Percentiles rank a stretch among this genome's conserved stretches.
These are phyloP conservation scores for Notechis scutatus DNA, from an alignment of 2,113 vertebrate species.

Conservation along the genomic window DNA sequence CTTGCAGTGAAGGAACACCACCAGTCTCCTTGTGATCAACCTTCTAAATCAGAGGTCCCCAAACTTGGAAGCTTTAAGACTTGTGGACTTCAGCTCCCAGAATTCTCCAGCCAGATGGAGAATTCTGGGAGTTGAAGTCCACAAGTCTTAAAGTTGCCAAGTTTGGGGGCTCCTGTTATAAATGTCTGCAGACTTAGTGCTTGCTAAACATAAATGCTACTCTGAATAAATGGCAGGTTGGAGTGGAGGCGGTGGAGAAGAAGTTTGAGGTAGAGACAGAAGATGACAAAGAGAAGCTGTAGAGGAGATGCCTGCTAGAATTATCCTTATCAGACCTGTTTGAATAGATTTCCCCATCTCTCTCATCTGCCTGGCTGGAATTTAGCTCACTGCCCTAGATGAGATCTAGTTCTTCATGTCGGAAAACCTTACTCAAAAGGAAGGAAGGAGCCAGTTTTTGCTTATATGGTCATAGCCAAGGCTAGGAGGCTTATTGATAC, in stretches of 20 bases:
- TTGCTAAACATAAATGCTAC: neutral
- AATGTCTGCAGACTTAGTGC: neutral
- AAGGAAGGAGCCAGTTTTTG: neutral
- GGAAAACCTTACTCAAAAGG: neutral
- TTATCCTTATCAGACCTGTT: neutral
- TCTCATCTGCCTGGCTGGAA: neutral
- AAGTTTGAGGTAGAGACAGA: neutral
- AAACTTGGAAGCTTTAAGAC: no score
- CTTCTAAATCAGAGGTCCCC: neutral
- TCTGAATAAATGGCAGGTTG: neutral
- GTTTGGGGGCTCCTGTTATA: no score
- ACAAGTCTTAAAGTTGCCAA: no score
- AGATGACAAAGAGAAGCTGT: neutral
- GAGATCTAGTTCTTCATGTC: neutral
- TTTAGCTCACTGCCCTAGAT: neutral
- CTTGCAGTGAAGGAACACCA: neutral
- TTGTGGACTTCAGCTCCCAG: no score
- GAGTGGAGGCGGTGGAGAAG: neutral
- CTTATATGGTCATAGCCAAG: neutral
- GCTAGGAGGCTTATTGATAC: neutral
- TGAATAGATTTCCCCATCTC: neutral
- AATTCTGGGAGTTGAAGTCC: no score
- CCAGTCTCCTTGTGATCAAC: neutral
- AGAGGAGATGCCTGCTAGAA: neutral
- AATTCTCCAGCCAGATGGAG: no score